phyloP scores from a whole-genome alignment of 2,888 invertebrate species.

The Strigamia crassipes region DNA sequence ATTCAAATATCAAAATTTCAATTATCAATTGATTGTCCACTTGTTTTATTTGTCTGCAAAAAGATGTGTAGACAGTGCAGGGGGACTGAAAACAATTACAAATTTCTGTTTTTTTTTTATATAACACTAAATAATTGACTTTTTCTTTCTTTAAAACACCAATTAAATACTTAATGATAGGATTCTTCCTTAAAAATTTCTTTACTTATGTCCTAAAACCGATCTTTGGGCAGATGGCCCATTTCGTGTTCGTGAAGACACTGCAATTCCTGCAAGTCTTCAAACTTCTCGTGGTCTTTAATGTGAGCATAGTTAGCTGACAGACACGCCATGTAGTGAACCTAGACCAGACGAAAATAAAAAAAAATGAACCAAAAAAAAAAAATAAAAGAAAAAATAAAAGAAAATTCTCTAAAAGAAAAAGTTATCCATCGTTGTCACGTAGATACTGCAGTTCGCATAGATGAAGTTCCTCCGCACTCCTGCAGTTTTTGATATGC shows the following conservation, averaged over 20 bases:
- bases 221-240: slow-evolving; percentile 67
- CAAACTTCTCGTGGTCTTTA: slow-evolving; percentile 90
- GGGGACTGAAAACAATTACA: neutral
- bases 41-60: neutral
- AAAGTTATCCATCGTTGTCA: slow-evolving; percentile 61
- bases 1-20: neutral
- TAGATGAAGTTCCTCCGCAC: slow-evolving; percentile 82
- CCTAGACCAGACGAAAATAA: slow-evolving; percentile 55
- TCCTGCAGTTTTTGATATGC: slow-evolving; percentile 91
- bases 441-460: slow-evolving; percentile 80
- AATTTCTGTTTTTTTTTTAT: neutral
- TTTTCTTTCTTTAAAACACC: neutral
- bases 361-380: neutral
- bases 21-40: slow-evolving; percentile 28
- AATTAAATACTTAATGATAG: slow-evolving; percentile 47
- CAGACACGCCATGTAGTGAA: slow-evolving; percentile 92
- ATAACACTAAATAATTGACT: neutral
- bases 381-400: neutral
- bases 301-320: slow-evolving; percentile 96
- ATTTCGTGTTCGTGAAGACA: slow-evolving; percentile 73
- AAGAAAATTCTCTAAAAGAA: neutral
- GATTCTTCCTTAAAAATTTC: slow-evolving; percentile 51
- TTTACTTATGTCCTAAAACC: slow-evolving; percentile 53
- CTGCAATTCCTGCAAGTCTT: slow-evolving; percentile 86
- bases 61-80: neutral